phyloP scores from a whole-genome alignment of 2,797 vertebrate genomes.

The Tamandua tetradactyla region DNA sequence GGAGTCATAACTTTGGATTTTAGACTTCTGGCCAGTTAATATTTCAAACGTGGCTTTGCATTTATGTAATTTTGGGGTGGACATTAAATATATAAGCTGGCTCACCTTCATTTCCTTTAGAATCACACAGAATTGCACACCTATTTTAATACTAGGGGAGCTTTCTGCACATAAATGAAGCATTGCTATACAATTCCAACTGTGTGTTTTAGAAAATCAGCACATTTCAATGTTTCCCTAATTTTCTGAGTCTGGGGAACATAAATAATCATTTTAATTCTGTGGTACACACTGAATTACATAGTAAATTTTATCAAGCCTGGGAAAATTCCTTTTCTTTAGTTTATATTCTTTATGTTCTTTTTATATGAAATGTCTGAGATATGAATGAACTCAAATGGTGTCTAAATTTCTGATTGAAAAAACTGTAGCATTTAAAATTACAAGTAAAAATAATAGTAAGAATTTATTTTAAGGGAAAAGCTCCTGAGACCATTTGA shows the following conservation, averaged over 20 bases:
- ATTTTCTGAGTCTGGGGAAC: slow-evolving; percentile 66
- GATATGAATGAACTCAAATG: slow-evolving; percentile 68
- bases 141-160: slow-evolving; percentile 56
- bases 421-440: slow-evolving; percentile 73
- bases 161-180: slow-evolving; percentile 66
- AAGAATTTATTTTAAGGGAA: slow-evolving; percentile 72
- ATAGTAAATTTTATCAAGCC: slow-evolving; percentile 68
- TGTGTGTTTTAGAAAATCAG: slow-evolving; percentile 67
- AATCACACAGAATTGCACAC: slow-evolving; percentile 23
- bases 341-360: not conserved
- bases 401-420: slow-evolving; percentile 74
- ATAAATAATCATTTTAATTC: slow-evolving; percentile 79
- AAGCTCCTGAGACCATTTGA: slow-evolving; percentile 49
- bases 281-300: slow-evolving; percentile 66
- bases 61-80: slow-evolving; percentile 64
- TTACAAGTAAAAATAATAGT: too few species aligned
- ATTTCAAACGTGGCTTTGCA: slow-evolving; percentile 46
- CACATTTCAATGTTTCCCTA: slow-evolving; percentile 66
- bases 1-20: slow-evolving; percentile 55
- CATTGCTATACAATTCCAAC: slow-evolving; percentile 60
- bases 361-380: slow-evolving; percentile 66
- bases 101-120: slow-evolving; percentile 61
- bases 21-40: slow-evolving; percentile 74
- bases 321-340: slow-evolving; percentile 53
- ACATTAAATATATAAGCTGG: slow-evolving; percentile 57